phyloP scores from a whole-genome alignment of 2,888 invertebrate genomes.

The Xanthorhoe spadicearia region DNA sequence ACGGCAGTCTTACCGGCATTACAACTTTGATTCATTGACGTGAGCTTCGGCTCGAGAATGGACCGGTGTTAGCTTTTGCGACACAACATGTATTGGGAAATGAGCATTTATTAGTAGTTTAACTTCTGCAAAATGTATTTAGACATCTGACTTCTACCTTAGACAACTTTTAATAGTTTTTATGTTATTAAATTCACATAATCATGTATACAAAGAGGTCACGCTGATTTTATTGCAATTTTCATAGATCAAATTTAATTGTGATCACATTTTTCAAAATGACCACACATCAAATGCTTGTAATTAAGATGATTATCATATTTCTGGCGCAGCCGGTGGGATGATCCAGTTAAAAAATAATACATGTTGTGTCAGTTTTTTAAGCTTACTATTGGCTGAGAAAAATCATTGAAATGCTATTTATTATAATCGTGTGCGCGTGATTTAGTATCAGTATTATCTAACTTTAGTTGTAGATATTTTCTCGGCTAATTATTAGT shows the following conservation, averaged over 20 bases:
- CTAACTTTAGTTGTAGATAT: constrained; percentile 26
- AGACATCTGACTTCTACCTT: too few species aligned
- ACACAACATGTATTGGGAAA: background rate
- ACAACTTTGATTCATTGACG: constrained; percentile 71
- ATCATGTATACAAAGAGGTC: too few species aligned
- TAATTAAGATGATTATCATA: background rate
- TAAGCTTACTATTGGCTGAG: constrained; percentile 26
- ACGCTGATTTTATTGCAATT: too few species aligned
- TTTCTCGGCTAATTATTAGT: constrained; percentile 28
- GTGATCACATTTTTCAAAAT: background rate
- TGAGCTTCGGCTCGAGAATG: constrained; percentile 53
- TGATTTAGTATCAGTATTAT: constrained; percentile 41
- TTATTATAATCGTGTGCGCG: constrained; percentile 10
- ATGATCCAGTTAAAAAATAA: constrained; percentile 3
- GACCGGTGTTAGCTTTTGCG: constrained; percentile 28
- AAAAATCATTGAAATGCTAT: constrained; percentile 3
- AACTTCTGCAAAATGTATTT: too few species aligned
- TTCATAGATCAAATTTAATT: too few species aligned
- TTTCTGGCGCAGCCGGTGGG: constrained; percentile 19
- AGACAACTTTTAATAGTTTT: too few species aligned
- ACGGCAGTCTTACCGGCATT: constrained; percentile 61
- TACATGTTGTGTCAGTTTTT: constrained; percentile 2
- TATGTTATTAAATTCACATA: too few species aligned
- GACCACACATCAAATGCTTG: background rate
- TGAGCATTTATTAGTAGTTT: too few species aligned